A percentile compares a stretch with the other conserved stretches of the same genome.
phyloP scores from a whole-genome alignment of 1,140 invertebrate genomes.

The Nasonia longicornis region DNA sequence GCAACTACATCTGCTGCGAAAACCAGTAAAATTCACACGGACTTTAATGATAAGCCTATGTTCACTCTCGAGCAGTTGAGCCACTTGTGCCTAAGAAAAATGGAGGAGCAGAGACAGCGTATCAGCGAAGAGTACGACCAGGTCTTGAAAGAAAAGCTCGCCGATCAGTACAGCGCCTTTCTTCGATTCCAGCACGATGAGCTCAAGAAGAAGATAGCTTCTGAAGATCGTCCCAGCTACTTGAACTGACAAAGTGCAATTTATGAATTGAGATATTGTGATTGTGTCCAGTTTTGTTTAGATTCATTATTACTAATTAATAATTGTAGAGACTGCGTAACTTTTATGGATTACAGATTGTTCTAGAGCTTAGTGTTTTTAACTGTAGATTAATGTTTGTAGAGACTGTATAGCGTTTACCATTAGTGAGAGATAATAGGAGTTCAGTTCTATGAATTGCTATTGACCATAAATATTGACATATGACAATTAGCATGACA shows the following conservation, averaged over 20 bases:
- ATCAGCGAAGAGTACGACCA: slow-evolving; percentile 32
- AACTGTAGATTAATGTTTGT: no score
- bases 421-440: no score
- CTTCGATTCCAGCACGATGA: slow-evolving; percentile 26
- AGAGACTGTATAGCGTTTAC: no score
- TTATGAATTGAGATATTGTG: background rate
- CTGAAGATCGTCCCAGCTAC: background rate
- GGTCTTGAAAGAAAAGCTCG: background rate
- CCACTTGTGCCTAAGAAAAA: slow-evolving; percentile 14
- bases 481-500: no score
- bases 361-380: no score
- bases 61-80: background rate
- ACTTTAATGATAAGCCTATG: slow-evolving; percentile 38
- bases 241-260: background rate
- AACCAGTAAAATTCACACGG: slow-evolving; percentile 18
- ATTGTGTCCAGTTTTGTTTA: background rate
- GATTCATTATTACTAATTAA: no score
- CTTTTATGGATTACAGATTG: no score
- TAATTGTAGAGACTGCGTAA: no score
- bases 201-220: background rate
- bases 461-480: no score
- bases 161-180: slow-evolving; percentile 20
- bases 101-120: background rate
- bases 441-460: no score
- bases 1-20: background rate